Evolutionary conservation across 2,113 vertebrate species (phyloP).

Genomic region (Okapia johnstoni): DNA sequence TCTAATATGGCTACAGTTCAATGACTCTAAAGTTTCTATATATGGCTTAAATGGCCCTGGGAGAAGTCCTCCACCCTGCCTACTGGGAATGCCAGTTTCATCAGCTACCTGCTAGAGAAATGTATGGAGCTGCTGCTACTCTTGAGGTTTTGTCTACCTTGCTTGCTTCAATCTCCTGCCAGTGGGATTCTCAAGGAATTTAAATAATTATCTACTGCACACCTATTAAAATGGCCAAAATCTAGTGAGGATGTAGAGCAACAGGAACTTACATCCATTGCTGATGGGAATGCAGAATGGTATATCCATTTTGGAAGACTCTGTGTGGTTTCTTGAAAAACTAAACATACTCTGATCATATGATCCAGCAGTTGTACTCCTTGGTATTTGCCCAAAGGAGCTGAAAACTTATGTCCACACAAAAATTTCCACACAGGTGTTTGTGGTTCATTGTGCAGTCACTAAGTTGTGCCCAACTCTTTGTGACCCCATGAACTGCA

Average conservation of each 20-base stretch:
- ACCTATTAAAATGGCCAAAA: neutral
- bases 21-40: neutral
- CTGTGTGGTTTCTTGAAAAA: neutral
- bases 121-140: neutral
- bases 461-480: neutral
- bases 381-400: neutral
- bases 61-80: neutral
- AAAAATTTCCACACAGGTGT: neutral
- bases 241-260: neutral
- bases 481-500: neutral
- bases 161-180: neutral
- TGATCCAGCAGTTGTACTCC: neutral
- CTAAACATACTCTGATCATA: neutral
- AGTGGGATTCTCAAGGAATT: neutral
- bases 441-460: neutral
- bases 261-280: neutral
- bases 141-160: neutral
- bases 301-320: neutral
- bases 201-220: neutral
- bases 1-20: neutral
- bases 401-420: neutral
- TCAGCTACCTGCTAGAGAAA: neutral
- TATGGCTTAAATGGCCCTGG: neutral
- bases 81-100: neutral
- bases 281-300: neutral